Evolutionary conservation across 1,140 invertebrate species (phyloP), one percentile per base, ranked within the genome.

Genomic region (Drosophila pachea): DNA sequence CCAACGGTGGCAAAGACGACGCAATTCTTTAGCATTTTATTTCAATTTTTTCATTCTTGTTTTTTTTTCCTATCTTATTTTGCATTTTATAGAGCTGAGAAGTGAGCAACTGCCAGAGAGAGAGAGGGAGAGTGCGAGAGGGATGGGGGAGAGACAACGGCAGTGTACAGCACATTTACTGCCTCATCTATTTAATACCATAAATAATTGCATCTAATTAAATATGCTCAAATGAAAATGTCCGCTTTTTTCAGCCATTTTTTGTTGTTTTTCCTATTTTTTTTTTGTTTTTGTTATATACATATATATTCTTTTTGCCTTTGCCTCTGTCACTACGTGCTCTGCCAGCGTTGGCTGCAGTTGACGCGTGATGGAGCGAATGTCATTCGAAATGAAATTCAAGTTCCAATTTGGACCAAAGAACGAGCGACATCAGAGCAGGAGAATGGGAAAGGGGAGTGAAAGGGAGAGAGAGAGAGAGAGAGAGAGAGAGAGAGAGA

Each of bases 121-220:
- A 53, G 60, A 31, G 62, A 29, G 65, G 16, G 58, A 9, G 31
- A 33, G 43, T 16, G 61, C n/a, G 31, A 35, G 14, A 5, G 43
- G n/a, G 60, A n/a, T 36, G 63, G 65, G 47, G 64, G 16, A 54
- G 72, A 55, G 67, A 38, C 48, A 68, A 55, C 52, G 68, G 38
- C 55, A 74, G 71, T 78, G 76, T 74, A 83, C 79, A 83, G 78
- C 79, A 84, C 86, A 88, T 88, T 88, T 88, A 88, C 87, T 88
- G 87, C 87, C 87, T 88, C 87, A 88, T 88, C 87, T 88, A 88
- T 88, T 88, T 88, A 88, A 88, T 88, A 88, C 86, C 87, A 88
- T 88, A 88, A 88, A 88, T 88, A 88, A 88, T 88, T 88, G 87
- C 87, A 88, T 88, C 87, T 88, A 88, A 88, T 88, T 88, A 88